Evolutionary conservation across 2,888 invertebrate genomes (phyloP).

Genomic region (Flexamia atlantica): DNA sequence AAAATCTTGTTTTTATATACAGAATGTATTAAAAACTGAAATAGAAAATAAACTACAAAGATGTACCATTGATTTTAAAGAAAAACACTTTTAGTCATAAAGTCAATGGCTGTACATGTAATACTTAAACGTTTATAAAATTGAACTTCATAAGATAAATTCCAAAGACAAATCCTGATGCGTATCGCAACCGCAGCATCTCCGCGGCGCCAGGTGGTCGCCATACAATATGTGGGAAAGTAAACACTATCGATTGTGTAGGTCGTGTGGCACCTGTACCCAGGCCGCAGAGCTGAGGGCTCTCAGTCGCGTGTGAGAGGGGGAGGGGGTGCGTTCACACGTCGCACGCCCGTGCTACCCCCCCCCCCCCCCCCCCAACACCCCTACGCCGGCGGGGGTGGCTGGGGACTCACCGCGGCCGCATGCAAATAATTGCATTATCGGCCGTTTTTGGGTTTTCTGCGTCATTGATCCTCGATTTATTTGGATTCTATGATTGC

Average conservation of each 20-base stretch:
- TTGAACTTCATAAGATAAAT: too few relatives aligned
- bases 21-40: too few relatives aligned
- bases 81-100: too few relatives aligned
- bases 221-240: slow-evolving; percentile 26
- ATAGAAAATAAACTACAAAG: too few relatives aligned
- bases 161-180: too few relatives aligned
- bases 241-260: not conserved
- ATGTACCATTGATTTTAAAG: too few relatives aligned
- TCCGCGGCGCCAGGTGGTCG: not conserved
- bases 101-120: too few relatives aligned
- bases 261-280: slow-evolving; percentile 29
- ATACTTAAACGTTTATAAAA: too few relatives aligned
- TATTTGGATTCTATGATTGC: slow-evolving; percentile 20
- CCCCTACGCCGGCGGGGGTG: not conserved
- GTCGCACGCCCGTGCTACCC: slow-evolving; percentile 27
- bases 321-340: slow-evolving; percentile 19
- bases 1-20: too few relatives aligned
- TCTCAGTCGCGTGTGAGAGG: slow-evolving; percentile 9
- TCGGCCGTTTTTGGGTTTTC: slow-evolving; percentile 28
- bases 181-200: not conserved
- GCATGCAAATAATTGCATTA: slow-evolving; percentile 49
- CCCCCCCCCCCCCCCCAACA: not conserved
- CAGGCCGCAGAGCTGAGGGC: not conserved
- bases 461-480: slow-evolving; percentile 46
- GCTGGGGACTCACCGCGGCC: slow-evolving; percentile 22